Base-by-base conservation (phyloP, 2,113 vertebrate species). In the Oreochromis tanganicae region DNA sequence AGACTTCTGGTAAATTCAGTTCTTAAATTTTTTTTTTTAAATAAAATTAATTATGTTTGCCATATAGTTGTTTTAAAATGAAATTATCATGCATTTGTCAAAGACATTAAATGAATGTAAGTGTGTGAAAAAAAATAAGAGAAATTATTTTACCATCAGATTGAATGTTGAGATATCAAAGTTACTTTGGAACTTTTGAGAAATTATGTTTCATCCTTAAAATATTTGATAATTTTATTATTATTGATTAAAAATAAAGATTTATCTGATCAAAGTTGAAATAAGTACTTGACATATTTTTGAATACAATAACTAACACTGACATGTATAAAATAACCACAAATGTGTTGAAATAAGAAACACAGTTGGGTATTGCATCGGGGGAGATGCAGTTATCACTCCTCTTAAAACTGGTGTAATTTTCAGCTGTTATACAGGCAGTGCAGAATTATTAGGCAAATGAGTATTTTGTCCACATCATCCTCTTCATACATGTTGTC, bases 331-430 rank as follows among this genome's bases (percentile, higher is more conserved):
- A 66, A 36, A 66, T 36, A 66, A 29, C 8, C 32, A 36, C 2
- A 66, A 66, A 66, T 36, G 11, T 0, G 57, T 19, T 61, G 8
- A 59, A 59, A 59, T 32, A 0, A 34, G 57, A 61, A 61, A 61
- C 2, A 14, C 54, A 2, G 14, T 9, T 54, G 50, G 50, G 8
- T 19, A 2, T 24, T 36, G 17, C 34, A n/a, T 66, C 2, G 1
- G 4, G 32, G 61, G 5, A 38, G 61, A n/a, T 66, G 10, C 10
- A 41, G 63, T 68, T 2, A 66, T n/a, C 16, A 8, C 61, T 66
- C 0, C 10, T 66, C 61, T 38, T 66, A 21, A 66, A 38, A 66
- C 27, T 38, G 19, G 3, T 66, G 27, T 61, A 0, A 61, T 34
- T 61, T 10, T 61, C 29, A 61, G 16, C 29, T 3, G 0, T 6